These are phyloP conservation scores for Channa striata DNA, from an alignment of 2,797 vertebrate genomes.

Conservation along the genomic window DNA sequence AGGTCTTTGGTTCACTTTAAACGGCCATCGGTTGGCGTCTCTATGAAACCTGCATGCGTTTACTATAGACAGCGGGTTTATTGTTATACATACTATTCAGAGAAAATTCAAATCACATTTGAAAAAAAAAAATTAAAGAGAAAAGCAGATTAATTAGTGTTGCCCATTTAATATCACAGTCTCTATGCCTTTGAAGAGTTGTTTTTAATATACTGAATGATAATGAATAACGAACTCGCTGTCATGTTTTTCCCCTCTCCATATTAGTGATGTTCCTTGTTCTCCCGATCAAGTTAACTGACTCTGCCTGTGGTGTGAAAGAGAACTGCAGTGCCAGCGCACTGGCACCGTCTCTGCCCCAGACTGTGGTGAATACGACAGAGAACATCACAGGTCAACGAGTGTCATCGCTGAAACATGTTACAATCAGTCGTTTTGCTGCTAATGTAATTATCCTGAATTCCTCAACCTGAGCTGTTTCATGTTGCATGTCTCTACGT, in stretches of 20 bases:
- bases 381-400: constrained; percentile 53
- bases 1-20: too few species aligned
- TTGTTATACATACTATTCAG: not conserved
- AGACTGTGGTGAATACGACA: constrained; percentile 69
- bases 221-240: not conserved
- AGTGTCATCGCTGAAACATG: not conserved
- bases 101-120: not conserved
- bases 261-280: constrained; percentile 75
- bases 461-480: not conserved
- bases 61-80: not conserved
- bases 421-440: not conserved
- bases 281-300: constrained; percentile 55
- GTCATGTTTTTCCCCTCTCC: constrained; percentile 30
- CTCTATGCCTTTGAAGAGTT: not conserved
- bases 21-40: too few species aligned
- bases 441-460: not conserved
- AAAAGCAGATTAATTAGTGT: constrained; percentile 1
- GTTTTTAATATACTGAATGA: not conserved
- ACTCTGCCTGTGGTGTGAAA: constrained; percentile 57
- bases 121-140: too few species aligned
- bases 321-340: constrained; percentile 70
- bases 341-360: constrained; percentile 39
- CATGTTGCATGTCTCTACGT: not conserved
- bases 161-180: constrained; percentile 8
- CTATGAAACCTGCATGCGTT: too few species aligned